phyloP scores from a whole-genome alignment of 1,140 invertebrate species.

The Ips typographus region DNA sequence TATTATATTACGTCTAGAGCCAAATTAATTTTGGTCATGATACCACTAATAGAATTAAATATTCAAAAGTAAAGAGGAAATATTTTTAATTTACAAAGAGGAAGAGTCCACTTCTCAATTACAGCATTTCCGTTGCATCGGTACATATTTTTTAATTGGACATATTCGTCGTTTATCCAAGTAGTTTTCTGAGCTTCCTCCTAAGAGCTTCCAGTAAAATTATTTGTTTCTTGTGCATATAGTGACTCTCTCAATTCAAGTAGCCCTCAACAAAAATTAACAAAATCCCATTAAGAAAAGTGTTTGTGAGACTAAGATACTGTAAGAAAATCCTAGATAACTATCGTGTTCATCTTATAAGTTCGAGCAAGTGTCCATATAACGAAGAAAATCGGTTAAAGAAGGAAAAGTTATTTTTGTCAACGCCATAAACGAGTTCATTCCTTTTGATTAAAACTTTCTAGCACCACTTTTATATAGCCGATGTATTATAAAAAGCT shows the following conservation, averaged over 20 bases:
- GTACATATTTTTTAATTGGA: constrained; percentile 12
- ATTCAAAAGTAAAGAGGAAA: constrained; percentile 1
- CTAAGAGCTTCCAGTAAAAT: no score
- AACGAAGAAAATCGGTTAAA: not conserved
- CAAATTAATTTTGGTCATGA: no score
- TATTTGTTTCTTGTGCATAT: no score
- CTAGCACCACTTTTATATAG: constrained; percentile 12
- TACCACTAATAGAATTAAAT: not conserved
- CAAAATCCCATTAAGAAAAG: not conserved
- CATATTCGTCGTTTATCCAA: not conserved
- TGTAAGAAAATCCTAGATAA: not conserved
- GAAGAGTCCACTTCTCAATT: constrained; percentile 20
- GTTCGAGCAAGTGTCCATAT: not conserved
- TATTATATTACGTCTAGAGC: no score
- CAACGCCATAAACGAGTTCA: constrained; percentile 10
- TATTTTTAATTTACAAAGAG: not conserved
- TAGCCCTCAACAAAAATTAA: not conserved
- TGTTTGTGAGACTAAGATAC: not conserved
- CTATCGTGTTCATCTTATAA: not conserved
- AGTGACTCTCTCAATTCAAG: no score
- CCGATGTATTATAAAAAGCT: constrained; percentile 15
- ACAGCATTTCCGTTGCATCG: constrained; percentile 6
- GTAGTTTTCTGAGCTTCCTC: not conserved
- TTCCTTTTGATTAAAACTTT: constrained; percentile 21
- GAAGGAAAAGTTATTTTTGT: not conserved